These are phyloP conservation scores for Vanacampus margaritifer DNA, from an alignment of 2,113 vertebrate species.

Conservation along the genomic window DNA sequence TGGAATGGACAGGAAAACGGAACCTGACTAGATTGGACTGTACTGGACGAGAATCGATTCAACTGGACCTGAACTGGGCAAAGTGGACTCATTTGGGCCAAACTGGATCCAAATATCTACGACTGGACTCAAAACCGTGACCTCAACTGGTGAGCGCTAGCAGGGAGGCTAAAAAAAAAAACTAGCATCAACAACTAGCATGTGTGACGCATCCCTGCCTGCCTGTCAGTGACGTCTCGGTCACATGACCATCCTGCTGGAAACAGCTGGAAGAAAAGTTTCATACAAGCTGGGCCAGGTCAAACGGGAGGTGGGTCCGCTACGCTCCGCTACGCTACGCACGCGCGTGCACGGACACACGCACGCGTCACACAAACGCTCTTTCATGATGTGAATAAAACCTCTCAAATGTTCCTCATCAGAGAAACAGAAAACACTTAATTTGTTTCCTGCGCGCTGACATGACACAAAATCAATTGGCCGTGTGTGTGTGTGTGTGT, in stretches of 20 bases:
- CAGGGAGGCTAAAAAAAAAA: no score
- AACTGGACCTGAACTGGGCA: no score
- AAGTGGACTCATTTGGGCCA: no score
- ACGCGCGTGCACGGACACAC: neutral
- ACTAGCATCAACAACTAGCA: no score
- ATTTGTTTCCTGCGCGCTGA: neutral
- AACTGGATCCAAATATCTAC: neutral
- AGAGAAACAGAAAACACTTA: neutral
- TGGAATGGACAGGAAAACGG: no score
- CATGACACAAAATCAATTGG: neutral
- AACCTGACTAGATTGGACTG: neutral
- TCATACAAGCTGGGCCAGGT: neutral
- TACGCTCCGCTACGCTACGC: no score
- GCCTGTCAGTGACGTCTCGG: neutral
- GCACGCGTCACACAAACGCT: neutral
- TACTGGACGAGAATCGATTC: neutral
- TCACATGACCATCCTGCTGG: neutral
- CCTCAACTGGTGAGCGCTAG: neutral
- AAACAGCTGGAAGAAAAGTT: neutral
- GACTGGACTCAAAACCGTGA: neutral
- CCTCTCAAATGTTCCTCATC: neutral
- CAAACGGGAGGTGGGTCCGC: neutral
- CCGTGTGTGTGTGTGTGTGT: conserved; percentile 12
- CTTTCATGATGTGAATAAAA: neutral
- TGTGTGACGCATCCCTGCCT: neutral